phyloP scores from a whole-genome alignment of 2,888 invertebrate genomes.

The Ectemnius lituratus region DNA sequence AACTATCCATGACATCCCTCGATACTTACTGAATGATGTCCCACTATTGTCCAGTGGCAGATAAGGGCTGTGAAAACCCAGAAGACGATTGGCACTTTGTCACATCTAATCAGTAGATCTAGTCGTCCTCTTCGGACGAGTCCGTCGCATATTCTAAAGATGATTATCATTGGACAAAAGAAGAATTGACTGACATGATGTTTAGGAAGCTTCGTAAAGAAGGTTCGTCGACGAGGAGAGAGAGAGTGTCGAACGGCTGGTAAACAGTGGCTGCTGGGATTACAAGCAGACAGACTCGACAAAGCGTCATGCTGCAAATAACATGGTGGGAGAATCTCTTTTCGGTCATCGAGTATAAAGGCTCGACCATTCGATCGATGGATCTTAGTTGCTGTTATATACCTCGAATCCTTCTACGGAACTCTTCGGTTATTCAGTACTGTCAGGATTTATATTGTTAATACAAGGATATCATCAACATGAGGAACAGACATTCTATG shows the following conservation, averaged over 20 bases:
- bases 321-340: conserved; percentile 59
- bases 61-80: no score
- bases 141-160: conserved; percentile 6
- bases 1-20: no score
- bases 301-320: conserved; percentile 1
- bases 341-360: conserved; percentile 65
- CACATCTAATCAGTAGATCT: no score
- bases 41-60: no score
- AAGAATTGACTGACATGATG: not conserved
- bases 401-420: conserved; percentile 39
- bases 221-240: no score
- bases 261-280: conserved; percentile 6
- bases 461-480: conserved; percentile 35
- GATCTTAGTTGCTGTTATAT: conserved; percentile 57
- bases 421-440: conserved; percentile 11
- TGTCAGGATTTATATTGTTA: conserved; percentile 6
- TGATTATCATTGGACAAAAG: not conserved
- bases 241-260: not conserved
- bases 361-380: conserved; percentile 51
- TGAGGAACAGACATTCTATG: conserved; percentile 56
- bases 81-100: no score
- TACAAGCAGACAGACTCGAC: not conserved
- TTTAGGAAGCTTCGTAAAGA: not conserved
- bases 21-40: no score
- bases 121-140: not conserved